Evolutionary conservation across 1,140 invertebrate species (phyloP).

Genomic region (Apis cerana): DNA sequence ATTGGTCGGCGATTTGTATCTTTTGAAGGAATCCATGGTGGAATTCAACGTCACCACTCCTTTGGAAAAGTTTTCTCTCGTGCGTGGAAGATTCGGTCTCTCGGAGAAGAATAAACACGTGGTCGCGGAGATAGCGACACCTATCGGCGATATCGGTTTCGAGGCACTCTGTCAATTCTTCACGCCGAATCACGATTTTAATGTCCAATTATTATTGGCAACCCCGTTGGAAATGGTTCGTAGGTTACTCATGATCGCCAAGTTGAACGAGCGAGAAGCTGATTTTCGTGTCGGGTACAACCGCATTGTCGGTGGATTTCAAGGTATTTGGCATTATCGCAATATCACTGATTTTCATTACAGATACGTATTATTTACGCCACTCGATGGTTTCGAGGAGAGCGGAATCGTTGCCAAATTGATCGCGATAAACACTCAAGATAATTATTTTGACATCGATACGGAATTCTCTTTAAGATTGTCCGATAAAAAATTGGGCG

Average conservation of each 20-base stretch:
- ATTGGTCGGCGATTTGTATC: slow-evolving; percentile 71
- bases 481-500: slow-evolving; percentile 84
- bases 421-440: slow-evolving; percentile 75
- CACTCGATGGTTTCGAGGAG: slow-evolving; percentile 87
- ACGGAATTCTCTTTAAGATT: slow-evolving; percentile 86
- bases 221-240: slow-evolving; percentile 87
- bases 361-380: slow-evolving; percentile 88
- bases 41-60: slow-evolving; percentile 88
- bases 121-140: slow-evolving; percentile 86
- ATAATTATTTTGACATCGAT: slow-evolving; percentile 82
- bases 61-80: slow-evolving; percentile 84
- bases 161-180: slow-evolving; percentile 83
- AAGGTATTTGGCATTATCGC: slow-evolving; percentile 88
- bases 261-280: slow-evolving; percentile 83
- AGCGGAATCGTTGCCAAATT: slow-evolving; percentile 88
- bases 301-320: slow-evolving; percentile 87
- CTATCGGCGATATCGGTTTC: slow-evolving; percentile 85
- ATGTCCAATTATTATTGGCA: slow-evolving; percentile 87
- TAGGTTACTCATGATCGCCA: slow-evolving; percentile 84
- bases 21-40: slow-evolving; percentile 76
- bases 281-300: slow-evolving; percentile 89
- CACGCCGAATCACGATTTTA: slow-evolving; percentile 84
- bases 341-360: slow-evolving; percentile 88
- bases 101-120: slow-evolving; percentile 86
- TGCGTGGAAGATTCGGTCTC: slow-evolving; percentile 86